phyloP scores from a whole-genome alignment of 1,140 invertebrate species.

The Lanistes nyassanus region DNA sequence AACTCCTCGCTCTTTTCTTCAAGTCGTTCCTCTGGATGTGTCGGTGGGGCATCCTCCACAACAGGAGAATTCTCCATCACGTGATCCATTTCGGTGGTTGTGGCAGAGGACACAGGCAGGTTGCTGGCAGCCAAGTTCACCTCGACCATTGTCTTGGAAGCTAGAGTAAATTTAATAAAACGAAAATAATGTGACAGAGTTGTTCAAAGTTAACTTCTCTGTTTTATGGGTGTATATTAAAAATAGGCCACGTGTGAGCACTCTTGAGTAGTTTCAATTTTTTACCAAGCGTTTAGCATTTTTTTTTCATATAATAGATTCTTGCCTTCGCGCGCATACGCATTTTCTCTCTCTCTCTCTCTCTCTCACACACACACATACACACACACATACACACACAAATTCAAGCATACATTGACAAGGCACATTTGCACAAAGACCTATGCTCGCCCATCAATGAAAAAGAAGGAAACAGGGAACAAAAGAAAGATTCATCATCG shows the following conservation, averaged over 20 bases:
- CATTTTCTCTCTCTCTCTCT: conserved; percentile 5
- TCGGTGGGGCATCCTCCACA: background rate
- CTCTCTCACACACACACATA: too few relatives aligned
- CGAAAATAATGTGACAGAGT: too few relatives aligned
- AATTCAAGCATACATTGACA: background rate
- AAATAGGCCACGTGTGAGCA: too few relatives aligned
- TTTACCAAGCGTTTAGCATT: too few relatives aligned
- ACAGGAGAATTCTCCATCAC: background rate
- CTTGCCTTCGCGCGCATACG: background rate
- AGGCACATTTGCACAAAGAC: conserved; percentile 1
- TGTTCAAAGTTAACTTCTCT: too few relatives aligned
- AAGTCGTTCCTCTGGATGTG: too few relatives aligned
- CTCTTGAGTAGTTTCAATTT: too few relatives aligned
- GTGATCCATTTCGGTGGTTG: background rate
- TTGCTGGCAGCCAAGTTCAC: background rate
- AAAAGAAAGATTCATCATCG: background rate
- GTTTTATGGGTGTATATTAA: too few relatives aligned
- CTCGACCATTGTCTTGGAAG: background rate
- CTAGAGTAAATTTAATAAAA: too few relatives aligned
- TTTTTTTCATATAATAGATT: background rate
- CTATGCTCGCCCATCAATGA: conserved; percentile 2
- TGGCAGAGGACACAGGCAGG: background rate
- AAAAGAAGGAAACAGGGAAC: conserved; percentile 1
- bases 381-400: conserved; percentile 15
- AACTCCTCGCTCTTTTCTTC: background rate